These are phyloP conservation scores for Cladorhizidae sp. DNA, from an alignment of 37 sponge, comb jelly and placozoan species.

Conservation along the genomic window DNA sequence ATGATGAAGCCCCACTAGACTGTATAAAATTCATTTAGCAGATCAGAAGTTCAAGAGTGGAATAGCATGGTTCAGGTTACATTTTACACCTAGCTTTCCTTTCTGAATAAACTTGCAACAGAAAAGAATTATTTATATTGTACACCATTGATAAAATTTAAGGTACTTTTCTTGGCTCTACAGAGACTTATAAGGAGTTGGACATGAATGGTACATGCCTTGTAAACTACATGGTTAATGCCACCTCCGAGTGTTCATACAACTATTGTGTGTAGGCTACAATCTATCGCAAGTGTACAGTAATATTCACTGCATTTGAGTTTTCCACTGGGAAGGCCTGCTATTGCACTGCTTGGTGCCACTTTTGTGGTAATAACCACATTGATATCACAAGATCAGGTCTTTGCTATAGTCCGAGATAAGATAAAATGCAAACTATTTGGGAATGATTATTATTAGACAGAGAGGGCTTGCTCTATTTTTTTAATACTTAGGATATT, in stretches of 20 bases:
- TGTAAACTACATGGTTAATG: too few relatives aligned
- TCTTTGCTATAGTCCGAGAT: slow-evolving; percentile 56
- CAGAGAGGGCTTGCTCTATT: slow-evolving; percentile 72
- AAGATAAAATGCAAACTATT: slow-evolving; percentile 75
- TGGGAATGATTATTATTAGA: slow-evolving; percentile 91
- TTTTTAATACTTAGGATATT: slow-evolving; percentile 54
- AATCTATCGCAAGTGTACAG: slow-evolving; percentile 57
- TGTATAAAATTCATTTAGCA: too few relatives aligned
- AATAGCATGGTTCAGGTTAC: too few relatives aligned
- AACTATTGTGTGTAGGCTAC: slow-evolving; percentile 3
- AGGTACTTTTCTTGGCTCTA: too few relatives aligned
- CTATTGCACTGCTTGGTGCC: slow-evolving; percentile 75
- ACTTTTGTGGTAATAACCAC: slow-evolving; percentile 70
- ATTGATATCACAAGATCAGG: slow-evolving; percentile 66
- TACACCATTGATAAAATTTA: too few relatives aligned
- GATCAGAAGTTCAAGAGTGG: too few relatives aligned
- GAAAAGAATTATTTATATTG: too few relatives aligned
- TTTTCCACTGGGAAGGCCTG: slow-evolving; percentile 80
- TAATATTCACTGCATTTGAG: slow-evolving; percentile 77
- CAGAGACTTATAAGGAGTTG: too few relatives aligned
- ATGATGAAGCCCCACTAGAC: too few relatives aligned
- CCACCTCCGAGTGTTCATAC: not conserved
- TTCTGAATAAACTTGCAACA: too few relatives aligned
- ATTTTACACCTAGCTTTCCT: too few relatives aligned
- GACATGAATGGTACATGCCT: too few relatives aligned